Base-by-base conservation (phyloP, 2,888 invertebrate species). In the Cryptophagus acutangulus region DNA sequence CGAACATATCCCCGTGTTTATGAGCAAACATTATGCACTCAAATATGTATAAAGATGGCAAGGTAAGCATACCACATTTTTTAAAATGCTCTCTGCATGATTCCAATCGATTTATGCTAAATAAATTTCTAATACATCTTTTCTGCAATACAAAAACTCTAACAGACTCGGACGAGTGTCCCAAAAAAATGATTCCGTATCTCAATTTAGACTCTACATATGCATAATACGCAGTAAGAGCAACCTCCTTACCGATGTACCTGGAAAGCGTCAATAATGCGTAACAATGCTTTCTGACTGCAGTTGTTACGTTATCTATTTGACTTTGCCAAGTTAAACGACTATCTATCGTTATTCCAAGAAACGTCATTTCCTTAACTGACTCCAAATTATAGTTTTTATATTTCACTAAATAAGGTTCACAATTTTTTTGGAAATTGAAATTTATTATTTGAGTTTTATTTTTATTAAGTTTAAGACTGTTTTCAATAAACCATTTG, bases 361-460 rank as follows among this genome's bases (percentile, higher is more conserved):
- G 31, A 31, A 31, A 8, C 3, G 3, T 15, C 5, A 8, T 8
- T 15, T 8, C 5, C 8, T 12, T 8, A 3, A 9, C 8, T 3
- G 16, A 2, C 5, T 3, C 16, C 4, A 31, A 5, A 3, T 15
- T 16, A 15, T 13, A 10, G n/a, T 31, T 15, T 8, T 31, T 3
- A 31, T 15, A 8, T 13, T 3, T 3, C n/a, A 3, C 3, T 26
- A 12, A n/a, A 4, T 4, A 4, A 8, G 26, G n/a, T 26, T 26
- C 26, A 6, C 3, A 3, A 12, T 3, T n/a, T 4, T 31, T 16
- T 15, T 15, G 16, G 12, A 15, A 31, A 3, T 31, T 13, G 16
- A 31, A 31, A 2, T 31, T 3, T 2, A 31, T 31, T 8, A 31
- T 15, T 31, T 31, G 31, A 3, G 31, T 31, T 16, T 31, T 31